A percentile compares a stretch with the other conserved stretches of the same genome.
phyloP scores from a whole-genome alignment of 2,797 vertebrate species.

The Coluber constrictor region DNA sequence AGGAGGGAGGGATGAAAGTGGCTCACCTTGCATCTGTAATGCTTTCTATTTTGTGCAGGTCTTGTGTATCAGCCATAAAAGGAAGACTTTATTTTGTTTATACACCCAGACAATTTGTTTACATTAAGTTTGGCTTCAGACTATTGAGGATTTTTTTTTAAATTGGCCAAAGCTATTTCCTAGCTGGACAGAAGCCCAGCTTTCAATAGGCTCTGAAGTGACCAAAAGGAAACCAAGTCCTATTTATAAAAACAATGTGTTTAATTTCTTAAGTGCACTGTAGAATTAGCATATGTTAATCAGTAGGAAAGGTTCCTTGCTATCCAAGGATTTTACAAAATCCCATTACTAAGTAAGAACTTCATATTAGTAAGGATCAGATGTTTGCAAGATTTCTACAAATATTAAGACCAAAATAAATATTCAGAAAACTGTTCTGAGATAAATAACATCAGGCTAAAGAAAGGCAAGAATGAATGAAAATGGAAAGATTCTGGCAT shows the following conservation, averaged over 20 bases:
- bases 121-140: slow-evolving; percentile 41
- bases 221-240: slow-evolving; percentile 41
- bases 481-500: background rate
- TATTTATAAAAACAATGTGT: slow-evolving; percentile 33
- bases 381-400: background rate
- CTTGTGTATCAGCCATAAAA: slow-evolving; percentile 64
- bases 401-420: background rate
- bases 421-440: background rate
- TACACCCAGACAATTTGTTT: slow-evolving; percentile 43
- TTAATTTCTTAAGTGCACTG: background rate
- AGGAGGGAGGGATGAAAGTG: background rate
- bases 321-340: background rate
- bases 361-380: background rate
- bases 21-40: slow-evolving; percentile 51
- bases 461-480: background rate
- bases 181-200: slow-evolving; percentile 54
- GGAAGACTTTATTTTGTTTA: slow-evolving; percentile 59
- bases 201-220: slow-evolving; percentile 30
- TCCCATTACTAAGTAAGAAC: background rate
- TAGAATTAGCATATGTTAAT: background rate
- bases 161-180: slow-evolving; percentile 65
- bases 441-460: background rate
- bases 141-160: slow-evolving; percentile 47
- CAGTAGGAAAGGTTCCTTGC: background rate
- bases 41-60: slow-evolving; percentile 42